A percentile compares a stretch with the other conserved stretches of the same genome.
Evolutionary conservation across 2,888 invertebrate species (phyloP).

Genomic region (Willowsia nigromaculata): DNA sequence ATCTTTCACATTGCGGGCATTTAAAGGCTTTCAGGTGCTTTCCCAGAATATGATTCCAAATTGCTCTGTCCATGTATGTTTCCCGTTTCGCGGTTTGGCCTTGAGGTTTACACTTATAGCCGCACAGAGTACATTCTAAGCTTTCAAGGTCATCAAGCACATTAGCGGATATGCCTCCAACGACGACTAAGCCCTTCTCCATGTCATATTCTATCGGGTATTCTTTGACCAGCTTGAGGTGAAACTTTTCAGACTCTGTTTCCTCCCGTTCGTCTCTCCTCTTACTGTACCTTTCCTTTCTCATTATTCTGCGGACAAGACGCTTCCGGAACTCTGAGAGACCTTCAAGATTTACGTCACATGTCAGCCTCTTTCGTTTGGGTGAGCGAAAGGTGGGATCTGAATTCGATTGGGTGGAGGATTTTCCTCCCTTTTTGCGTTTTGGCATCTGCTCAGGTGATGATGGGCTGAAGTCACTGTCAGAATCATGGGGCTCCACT

Average conservation of each 20-base stretch:
- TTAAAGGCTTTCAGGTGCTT: neutral
- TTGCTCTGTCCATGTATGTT: neutral
- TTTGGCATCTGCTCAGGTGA: too few species aligned
- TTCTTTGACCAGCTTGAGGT: neutral
- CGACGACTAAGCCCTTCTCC: neutral
- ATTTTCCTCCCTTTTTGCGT: too few species aligned
- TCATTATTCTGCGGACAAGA: neutral
- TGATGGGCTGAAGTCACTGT: too few species aligned
- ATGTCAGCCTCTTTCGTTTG: too few species aligned
- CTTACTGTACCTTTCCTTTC: neutral
- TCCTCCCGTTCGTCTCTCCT: neutral
- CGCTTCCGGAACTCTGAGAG: neutral
- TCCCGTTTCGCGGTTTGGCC: neutral
- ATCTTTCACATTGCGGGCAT: neutral
- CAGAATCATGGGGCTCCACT: too few species aligned
- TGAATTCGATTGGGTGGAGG: too few species aligned
- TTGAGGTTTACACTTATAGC: neutral
- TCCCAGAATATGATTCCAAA: neutral
- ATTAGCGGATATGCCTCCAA: neutral
- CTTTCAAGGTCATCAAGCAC: neutral
- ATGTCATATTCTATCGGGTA: neutral
- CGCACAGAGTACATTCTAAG: neutral
- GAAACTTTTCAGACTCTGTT: neutral
- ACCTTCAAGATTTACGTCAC: neutral
- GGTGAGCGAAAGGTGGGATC: too few species aligned